These are phyloP conservation scores for Pelecanoides urinatrix DNA, from an alignment of 2,113 vertebrate genomes.

Conservation along the genomic window DNA sequence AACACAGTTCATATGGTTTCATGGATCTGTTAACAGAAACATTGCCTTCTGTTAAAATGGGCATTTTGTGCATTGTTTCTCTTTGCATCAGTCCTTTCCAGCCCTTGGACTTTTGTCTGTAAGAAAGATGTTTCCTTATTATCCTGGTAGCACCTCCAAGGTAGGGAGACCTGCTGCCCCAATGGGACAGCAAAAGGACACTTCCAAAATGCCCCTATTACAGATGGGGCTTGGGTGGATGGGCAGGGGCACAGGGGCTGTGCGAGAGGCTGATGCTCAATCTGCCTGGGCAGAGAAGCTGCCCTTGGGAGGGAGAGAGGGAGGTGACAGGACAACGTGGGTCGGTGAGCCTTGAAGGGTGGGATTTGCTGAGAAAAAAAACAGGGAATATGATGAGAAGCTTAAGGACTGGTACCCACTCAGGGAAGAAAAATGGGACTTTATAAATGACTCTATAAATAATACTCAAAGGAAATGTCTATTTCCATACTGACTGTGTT, in stretches of 20 bases:
- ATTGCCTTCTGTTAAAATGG: not conserved
- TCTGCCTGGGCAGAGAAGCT: not conserved
- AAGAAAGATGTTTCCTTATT: not conserved
- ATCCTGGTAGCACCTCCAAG: not conserved
- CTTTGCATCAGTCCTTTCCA: constrained; percentile 26
- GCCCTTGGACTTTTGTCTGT: not conserved
- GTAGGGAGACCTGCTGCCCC: not conserved
- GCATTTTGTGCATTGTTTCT: constrained; percentile 9
- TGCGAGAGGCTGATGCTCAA: not conserved
- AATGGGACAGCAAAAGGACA: not conserved
- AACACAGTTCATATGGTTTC: constrained; percentile 39
- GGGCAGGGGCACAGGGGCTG: not conserved
- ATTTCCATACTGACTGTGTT: not conserved
- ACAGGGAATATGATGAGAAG: not conserved
- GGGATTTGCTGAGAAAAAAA: not conserved
- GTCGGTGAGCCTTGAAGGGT: not conserved
- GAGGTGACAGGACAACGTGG: not conserved
- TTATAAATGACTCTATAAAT: not conserved
- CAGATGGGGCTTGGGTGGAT: not conserved
- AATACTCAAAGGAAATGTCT: not conserved
- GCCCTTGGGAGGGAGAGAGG: not conserved
- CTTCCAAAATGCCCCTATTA: not conserved
- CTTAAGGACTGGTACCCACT: not conserved
- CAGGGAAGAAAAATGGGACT: not conserved
- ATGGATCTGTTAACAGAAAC: constrained; percentile 26